Conservation (phyloP, 1,140 invertebrate species). For the Drosophila auraria region DNA sequence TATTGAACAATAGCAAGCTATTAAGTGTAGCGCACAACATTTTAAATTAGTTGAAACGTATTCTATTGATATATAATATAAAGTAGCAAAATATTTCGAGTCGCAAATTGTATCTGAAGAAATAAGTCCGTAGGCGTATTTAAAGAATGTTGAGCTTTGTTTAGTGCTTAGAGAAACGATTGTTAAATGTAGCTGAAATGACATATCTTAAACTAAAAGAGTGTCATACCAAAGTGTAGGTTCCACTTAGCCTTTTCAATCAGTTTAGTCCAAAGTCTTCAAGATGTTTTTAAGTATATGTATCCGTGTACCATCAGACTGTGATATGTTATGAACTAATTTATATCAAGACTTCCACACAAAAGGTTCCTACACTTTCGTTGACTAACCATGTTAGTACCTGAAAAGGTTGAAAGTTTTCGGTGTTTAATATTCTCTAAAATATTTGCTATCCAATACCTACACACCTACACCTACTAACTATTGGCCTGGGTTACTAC, state of each 20-base stretch:
- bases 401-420: slow-evolving; percentile 24
- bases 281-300: slow-evolving; percentile 13
- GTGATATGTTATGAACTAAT: slow-evolving; percentile 64
- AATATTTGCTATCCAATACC: slow-evolving; percentile 8
- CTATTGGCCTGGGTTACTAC: slow-evolving; percentile 10
- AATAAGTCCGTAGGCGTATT: slow-evolving; percentile 56
- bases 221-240: slow-evolving; percentile 8
- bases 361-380: slow-evolving; percentile 45
- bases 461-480: slow-evolving; percentile 15
- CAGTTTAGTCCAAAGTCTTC: slow-evolving; percentile 37
- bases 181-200: slow-evolving; percentile 14
- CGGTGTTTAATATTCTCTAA: slow-evolving; percentile 17
- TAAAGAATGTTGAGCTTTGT: slow-evolving; percentile 24
- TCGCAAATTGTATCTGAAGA: slow-evolving; percentile 44
- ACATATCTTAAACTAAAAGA: slow-evolving; percentile 37
- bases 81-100: slow-evolving; percentile 37
- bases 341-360: slow-evolving; percentile 55
- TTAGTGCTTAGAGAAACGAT: slow-evolving; percentile 9
- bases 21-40: slow-evolving; percentile 45
- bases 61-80: slow-evolving; percentile 26
- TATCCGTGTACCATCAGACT: slow-evolving; percentile 49
- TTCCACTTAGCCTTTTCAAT: slow-evolving; percentile 19
- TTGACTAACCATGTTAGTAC: slow-evolving; percentile 15
- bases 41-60: slow-evolving; percentile 46
- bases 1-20: slow-evolving; percentile 26